Base-by-base conservation (phyloP, 1,140 invertebrate genomes). In the Aphelinus certus region DNA sequence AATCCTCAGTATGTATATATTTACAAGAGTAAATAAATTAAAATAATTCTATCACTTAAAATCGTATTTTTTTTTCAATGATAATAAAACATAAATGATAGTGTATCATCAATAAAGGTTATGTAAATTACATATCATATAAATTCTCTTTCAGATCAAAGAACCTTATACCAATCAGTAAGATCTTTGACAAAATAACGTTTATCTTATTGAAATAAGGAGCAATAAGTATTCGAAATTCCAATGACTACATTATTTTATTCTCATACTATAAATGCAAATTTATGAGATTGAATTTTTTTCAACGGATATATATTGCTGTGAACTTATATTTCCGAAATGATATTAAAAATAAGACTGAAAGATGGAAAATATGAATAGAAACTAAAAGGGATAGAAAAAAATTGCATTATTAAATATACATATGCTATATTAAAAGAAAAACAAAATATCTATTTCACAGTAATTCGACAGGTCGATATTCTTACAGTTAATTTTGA, bases 371-470 rank as follows among this genome's bases (percentile, higher is more conserved):
- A 53, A n/a, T 51, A 10, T 64, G 49, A 57, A 58, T 42, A 9
- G 49, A 68, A 68, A 63, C 43, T 46, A 46, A 47, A 48, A 47
- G 42, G 9, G 56, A 7, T 9, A 67, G 55, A 69, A 76, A 61
- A 65, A 42, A 55, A 76, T 6, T 68, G 55, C 48, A 62, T 43
- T 42, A 66, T 65, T 42, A 71, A 77, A 73, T 65, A 71, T 71
- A 77, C 64, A 69, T 56, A 75, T 7, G 53, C 43, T 60, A 70
- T 68, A 75, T 75, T 75, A 70, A 57, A 56, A 70, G 70, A 65
- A 57, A 64, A 66, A 61, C 42, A 61, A 71, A 64, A 63, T 1
- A 64, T 57, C 0, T 48, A 66, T 49, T 4, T 73, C 71, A 72
- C 70, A 65, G 63, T 60, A 73, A 73, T 73, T 71, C 57, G 57